Evolutionary conservation across 1,140 invertebrate species (phyloP), one percentile per base, ranked within the genome.

Genomic region (Drosophila mauritiana): DNA sequence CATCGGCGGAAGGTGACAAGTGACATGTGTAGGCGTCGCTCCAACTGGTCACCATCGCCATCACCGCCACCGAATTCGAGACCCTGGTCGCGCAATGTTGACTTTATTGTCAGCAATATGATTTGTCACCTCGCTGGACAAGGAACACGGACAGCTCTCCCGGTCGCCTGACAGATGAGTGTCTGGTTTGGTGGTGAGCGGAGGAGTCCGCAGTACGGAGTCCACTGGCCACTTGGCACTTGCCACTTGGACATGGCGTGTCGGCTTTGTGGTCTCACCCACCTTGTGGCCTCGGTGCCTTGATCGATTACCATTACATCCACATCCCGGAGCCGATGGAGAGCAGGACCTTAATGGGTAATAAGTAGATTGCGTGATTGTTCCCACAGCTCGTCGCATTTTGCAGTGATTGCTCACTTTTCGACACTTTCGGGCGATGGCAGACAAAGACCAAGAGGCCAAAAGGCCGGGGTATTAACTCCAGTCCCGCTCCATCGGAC

Each of bases 361-460:
- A 89, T 89, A 89, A 89, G 84, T 89, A 89, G 88, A 89, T 89
- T 80, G 84, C 85, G 84, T 89, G 84, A 82, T 80, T 69, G 76
- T 57, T 72, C 76, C 58, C 72, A 55, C 40, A 51, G 37, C 78
- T 61, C 81, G 69, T 81, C 74, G 73, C 82, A 88, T 83, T 89
- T 70, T 82, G 64, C 84, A 84, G 84, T 89, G 84, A 88, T 88
- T 88, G 84, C 84, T 89, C 80, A 89, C 76, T 84, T 83, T 88
- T 88, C 84, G 84, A 84, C 84, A 88, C 80, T 83, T 67, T 70
- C 58, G 25, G 31, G n/a, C 43, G 46, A 31, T 36, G 67, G 58
- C 56, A 53, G 51, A 55, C 57, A 20, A 63, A 63, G 63, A 57
- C 52, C 17, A 40, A 52, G 13, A 25, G 20, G 42, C 20, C 22